Evolutionary conservation across 2,797 vertebrate species (phyloP).

Genomic region (Pseudochaenichthys georgianus): DNA sequence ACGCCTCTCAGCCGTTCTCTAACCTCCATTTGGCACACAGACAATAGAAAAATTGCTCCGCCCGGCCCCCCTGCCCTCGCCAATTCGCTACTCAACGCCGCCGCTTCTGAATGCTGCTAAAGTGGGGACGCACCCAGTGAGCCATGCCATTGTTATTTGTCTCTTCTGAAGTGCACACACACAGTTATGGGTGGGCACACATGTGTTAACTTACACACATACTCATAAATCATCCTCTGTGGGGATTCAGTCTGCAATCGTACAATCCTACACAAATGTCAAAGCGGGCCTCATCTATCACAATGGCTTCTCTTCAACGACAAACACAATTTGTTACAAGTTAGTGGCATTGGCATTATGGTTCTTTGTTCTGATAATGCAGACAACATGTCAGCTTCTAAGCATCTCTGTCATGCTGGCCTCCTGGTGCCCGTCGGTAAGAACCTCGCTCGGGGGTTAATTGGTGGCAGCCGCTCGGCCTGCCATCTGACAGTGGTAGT

Average conservation of each 20-base stretch:
- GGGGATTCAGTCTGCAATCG: conserved; percentile 45
- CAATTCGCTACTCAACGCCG: conserved; percentile 59
- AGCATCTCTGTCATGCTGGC: conserved; percentile 43
- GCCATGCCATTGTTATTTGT: conserved; percentile 70
- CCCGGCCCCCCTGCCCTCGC: conserved; percentile 58
- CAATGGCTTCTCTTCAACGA: conserved; percentile 38
- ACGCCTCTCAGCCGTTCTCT: conserved; percentile 65
- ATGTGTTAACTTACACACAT: conserved; percentile 41
- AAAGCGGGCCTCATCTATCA: conserved; percentile 54
- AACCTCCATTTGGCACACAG: conserved; percentile 77
- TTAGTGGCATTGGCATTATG: conserved; percentile 24
- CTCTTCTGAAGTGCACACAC: conserved; percentile 58
- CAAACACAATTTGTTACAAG: conserved; percentile 45
- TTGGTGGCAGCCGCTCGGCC: conserved; percentile 69
- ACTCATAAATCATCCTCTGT: conserved; percentile 55
- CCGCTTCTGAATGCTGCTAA: conserved; percentile 62
- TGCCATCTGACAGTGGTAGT: conserved; percentile 60
- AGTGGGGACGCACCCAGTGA: conserved; percentile 61
- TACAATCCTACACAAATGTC: conserved; percentile 60
- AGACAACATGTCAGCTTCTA: conserved; percentile 45
- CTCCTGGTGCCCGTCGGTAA: conserved; percentile 34
- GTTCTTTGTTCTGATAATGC: conserved; percentile 22
- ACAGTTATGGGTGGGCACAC: conserved; percentile 36
- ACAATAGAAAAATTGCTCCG: conserved; percentile 75
- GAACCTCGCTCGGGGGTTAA: conserved; percentile 71